phyloP scores from a whole-genome alignment of 2,797 vertebrate genomes.

The Rhabdophis nuchalis region DNA sequence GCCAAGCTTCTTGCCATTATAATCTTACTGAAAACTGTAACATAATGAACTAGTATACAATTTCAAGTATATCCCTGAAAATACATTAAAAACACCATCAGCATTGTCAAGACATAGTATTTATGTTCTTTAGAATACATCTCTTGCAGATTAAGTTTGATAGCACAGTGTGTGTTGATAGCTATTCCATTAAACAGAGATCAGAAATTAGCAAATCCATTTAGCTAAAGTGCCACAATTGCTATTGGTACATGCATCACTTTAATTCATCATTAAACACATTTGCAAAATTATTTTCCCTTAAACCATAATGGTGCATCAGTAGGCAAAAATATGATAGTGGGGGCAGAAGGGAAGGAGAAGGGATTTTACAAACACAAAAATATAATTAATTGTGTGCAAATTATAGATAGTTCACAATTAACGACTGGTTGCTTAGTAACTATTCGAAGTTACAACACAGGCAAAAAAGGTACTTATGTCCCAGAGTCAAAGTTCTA shows the following conservation, averaged over 20 bases:
- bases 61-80: neutral
- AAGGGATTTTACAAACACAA: slow-evolving; percentile 6
- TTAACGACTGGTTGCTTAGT: neutral
- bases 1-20: neutral
- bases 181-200: slow-evolving; percentile 29
- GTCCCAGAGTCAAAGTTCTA: neutral
- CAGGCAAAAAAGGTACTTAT: neutral
- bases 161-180: slow-evolving; percentile 1
- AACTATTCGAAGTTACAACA: neutral
- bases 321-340: neutral
- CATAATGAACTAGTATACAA: neutral
- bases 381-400: neutral
- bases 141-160: slow-evolving; percentile 5
- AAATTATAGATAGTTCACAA: neutral
- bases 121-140: neutral
- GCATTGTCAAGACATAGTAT: neutral
- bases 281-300: neutral
- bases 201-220: slow-evolving; percentile 26
- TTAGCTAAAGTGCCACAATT: neutral
- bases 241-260: neutral
- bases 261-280: neutral
- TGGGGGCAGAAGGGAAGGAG: neutral
- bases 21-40: neutral
- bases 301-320: neutral
- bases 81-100: neutral